phyloP scores from a whole-genome alignment of 2,888 invertebrate genomes.

The Heliconius ethilla region DNA sequence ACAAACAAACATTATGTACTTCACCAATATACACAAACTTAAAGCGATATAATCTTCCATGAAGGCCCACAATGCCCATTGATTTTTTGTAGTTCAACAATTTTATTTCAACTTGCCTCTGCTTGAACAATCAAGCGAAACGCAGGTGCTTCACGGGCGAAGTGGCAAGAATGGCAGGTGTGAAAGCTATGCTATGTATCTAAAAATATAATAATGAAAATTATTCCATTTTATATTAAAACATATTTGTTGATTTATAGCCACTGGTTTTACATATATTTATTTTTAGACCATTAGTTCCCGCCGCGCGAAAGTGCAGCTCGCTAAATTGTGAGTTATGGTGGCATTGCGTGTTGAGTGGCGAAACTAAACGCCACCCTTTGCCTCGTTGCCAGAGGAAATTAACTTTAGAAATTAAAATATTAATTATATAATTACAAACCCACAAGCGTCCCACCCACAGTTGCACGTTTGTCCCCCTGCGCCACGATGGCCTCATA shows the following conservation, averaged over 20 bases:
- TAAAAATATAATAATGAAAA: too few relatives aligned
- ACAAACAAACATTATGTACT: background rate
- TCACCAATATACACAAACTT: background rate
- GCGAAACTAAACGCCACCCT: too few relatives aligned
- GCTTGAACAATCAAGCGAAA: slow-evolving; percentile 41
- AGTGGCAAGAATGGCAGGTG: slow-evolving; percentile 48
- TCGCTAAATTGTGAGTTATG: too few relatives aligned
- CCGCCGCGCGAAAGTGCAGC: background rate
- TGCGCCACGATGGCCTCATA: background rate
- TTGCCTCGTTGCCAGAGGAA: too few relatives aligned
- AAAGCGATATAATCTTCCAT: background rate
- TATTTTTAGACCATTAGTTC: background rate
- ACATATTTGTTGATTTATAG: background rate
- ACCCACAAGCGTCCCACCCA: too few relatives aligned
- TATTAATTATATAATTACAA: too few relatives aligned
- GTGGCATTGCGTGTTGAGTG: too few relatives aligned
- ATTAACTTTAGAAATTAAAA: too few relatives aligned
- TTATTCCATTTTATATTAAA: background rate
- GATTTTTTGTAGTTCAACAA: slow-evolving; percentile 27
- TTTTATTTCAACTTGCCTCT: slow-evolving; percentile 34
- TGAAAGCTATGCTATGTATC: slow-evolving; percentile 2
- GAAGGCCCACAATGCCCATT: slow-evolving; percentile 9
- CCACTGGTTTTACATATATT: background rate
- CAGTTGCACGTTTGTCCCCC: too few relatives aligned
- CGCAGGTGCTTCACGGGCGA: slow-evolving; percentile 43